Percentiles rank a stretch among this genome's conserved stretches.
Evolutionary conservation across 2,797 vertebrate species (phyloP).

Genomic region (Glossophaga mutica): DNA sequence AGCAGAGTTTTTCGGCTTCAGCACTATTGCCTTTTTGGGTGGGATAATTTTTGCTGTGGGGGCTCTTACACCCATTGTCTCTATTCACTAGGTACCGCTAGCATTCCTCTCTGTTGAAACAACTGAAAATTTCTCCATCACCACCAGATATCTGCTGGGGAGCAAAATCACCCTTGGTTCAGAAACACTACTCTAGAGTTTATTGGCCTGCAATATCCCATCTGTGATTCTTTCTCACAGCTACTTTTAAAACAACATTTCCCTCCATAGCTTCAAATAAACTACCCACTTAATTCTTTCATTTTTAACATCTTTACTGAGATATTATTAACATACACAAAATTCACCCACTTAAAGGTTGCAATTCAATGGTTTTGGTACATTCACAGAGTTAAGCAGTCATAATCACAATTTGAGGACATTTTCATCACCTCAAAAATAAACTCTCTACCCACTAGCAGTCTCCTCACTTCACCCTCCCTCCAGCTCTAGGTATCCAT

Average conservation of each 20-base stretch:
- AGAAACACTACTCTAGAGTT: background rate
- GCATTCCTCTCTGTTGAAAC: background rate
- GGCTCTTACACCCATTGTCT: background rate
- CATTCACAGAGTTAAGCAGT: background rate
- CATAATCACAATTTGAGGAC: background rate
- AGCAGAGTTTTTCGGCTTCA: background rate
- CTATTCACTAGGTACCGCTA: background rate
- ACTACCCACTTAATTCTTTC: background rate
- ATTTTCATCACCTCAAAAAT: slow-evolving; percentile 10
- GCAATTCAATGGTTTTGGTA: background rate
- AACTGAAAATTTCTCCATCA: background rate
- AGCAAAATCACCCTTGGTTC: background rate
- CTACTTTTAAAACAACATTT: background rate
- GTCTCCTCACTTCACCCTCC: background rate
- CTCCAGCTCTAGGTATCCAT: background rate
- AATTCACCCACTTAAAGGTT: background rate
- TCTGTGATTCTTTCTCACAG: background rate
- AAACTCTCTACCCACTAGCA: background rate
- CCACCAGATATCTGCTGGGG: background rate
- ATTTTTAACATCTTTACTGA: background rate
- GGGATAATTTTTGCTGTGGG: background rate
- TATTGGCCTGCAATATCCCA: background rate
- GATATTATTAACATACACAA: slow-evolving; percentile 9
- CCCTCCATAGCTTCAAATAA: background rate
- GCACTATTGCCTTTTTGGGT: background rate